Conservation (phyloP, 2,888 invertebrate species). For the Tachystola acroxantha region DNA sequence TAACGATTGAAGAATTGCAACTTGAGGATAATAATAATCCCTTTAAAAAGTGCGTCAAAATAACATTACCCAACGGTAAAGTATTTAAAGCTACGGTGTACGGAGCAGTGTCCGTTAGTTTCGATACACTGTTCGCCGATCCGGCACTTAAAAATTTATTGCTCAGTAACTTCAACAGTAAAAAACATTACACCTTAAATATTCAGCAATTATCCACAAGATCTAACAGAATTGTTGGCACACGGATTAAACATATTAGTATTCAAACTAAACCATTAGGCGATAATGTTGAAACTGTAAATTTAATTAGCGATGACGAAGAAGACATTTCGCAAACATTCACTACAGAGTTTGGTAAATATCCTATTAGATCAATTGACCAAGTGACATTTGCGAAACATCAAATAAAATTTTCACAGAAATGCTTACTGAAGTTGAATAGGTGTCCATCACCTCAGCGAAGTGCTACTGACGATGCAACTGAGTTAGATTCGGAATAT, state of each 20-base stretch:
- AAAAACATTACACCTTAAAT: conserved; percentile 43
- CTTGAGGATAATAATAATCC: conserved; percentile 22
- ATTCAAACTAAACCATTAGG: conserved; percentile 9
- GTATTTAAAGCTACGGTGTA: conserved; percentile 50
- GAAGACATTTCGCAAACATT: conserved; percentile 27
- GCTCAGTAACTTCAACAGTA: conserved; percentile 29
- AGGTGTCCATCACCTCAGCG: conserved; percentile 8
- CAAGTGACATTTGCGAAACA: conserved; percentile 33
- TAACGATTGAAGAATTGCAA: conserved; percentile 39
- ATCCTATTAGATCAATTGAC: conserved; percentile 27
- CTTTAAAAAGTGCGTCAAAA: conserved; percentile 36
- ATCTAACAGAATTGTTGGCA: conserved; percentile 23
- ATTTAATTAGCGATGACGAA: conserved; percentile 64
- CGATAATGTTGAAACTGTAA: conserved; percentile 41
- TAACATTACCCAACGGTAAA: conserved; percentile 50
- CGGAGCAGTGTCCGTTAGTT: conserved; percentile 37
- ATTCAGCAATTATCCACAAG: conserved; percentile 37
- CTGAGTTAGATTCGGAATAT: too few relatives aligned
- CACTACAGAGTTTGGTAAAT: conserved; percentile 52
- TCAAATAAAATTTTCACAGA: conserved; percentile 41
- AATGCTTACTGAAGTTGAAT: conserved; percentile 39
- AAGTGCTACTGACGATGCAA: too few relatives aligned
- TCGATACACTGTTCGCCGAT: conserved; percentile 43
- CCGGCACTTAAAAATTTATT: conserved; percentile 41
- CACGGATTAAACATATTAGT: conserved; percentile 29